Base-by-base conservation (phyloP, 2,888 invertebrate species). In the Oeneis ivallda region DNA sequence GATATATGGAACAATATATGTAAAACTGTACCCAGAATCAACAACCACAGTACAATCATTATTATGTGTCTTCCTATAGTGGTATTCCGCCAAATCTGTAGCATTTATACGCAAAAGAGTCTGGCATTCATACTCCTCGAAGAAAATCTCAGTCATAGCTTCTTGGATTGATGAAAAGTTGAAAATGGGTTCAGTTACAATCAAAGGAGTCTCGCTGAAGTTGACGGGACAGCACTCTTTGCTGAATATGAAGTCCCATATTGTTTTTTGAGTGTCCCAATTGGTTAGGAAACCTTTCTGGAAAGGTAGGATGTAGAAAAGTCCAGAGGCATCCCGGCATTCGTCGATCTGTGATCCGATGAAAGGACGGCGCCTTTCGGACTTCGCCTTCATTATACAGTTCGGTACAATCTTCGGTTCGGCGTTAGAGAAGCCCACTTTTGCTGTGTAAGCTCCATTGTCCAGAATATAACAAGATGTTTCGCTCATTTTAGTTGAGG, bases 321-420 rank as follows among this genome's bases (percentile, higher is more conserved):
- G 89, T 0, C 98, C 98, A 0, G 99, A 98, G 0, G 97, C 96
- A 82, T 99, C 99, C 34, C 98, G 93, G 80, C 99, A 99, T 74
- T 99, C 99, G 69, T 99, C 97, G 15, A 99, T 96, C 92, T 99
- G 99, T 0, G 90, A 87, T 76, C 96, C 99, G 64, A 99, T 94
- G 84, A 99, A 99, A 0, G 98, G 96, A 52, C 99, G 93, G 10
- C 98, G 94, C 62, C 98, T 92, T 85, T 99, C 99, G 61, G 97
- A 98, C 87, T 99, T 99, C 0, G 98, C 98, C 93, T 99, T 99
- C 94, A 98, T 98, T 37, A 99, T 97, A 79, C 97, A 98, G 87
- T 99, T 99, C 0, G 99, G 98, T 60, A 98, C 93, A 15, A 96
- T 81, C 77, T 94, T 95, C 7, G 97, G 95, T 66, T 94, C 89